Percentiles rank a stretch among this genome's conserved stretches.
Evolutionary conservation across 2,888 invertebrate genomes (phyloP).

Genomic region (Galeruca laticollis): DNA sequence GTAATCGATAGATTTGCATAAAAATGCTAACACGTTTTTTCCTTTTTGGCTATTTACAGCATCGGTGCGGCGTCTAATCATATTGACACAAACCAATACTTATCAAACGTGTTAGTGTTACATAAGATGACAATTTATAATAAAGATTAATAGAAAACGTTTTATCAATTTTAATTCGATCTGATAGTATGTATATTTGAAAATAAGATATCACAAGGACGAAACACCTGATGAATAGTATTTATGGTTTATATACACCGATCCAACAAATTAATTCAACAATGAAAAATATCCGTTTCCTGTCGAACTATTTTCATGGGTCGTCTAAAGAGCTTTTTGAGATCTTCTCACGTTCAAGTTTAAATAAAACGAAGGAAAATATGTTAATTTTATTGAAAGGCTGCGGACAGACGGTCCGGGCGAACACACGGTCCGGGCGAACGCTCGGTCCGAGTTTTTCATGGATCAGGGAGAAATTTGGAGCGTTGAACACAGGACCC

Average conservation of each 20-base stretch:
- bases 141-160: slow-evolving; percentile 8
- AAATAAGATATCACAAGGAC: background rate
- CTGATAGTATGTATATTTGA: background rate
- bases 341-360: too few species aligned
- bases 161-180: slow-evolving; percentile 2
- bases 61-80: background rate
- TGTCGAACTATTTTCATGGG: too few species aligned
- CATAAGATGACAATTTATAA: background rate
- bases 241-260: background rate
- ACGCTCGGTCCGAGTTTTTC: too few species aligned
- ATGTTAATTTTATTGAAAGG: too few species aligned
- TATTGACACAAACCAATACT: slow-evolving; percentile 2
- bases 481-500: too few species aligned
- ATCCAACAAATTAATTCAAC: background rate
- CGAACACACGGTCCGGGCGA: too few species aligned
- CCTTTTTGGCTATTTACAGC: slow-evolving; percentile 17
- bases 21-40: slow-evolving; percentile 39
- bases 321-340: too few species aligned
- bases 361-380: too few species aligned
- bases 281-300: too few species aligned
- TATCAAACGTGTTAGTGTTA: background rate
- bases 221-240: background rate
- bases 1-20: slow-evolving; percentile 47
- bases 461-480: too few species aligned
- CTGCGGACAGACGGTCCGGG: too few species aligned